Evolutionary conservation across 23 tunicate genomes (phyloP).

Genomic region (Ciona savignyi): DNA sequence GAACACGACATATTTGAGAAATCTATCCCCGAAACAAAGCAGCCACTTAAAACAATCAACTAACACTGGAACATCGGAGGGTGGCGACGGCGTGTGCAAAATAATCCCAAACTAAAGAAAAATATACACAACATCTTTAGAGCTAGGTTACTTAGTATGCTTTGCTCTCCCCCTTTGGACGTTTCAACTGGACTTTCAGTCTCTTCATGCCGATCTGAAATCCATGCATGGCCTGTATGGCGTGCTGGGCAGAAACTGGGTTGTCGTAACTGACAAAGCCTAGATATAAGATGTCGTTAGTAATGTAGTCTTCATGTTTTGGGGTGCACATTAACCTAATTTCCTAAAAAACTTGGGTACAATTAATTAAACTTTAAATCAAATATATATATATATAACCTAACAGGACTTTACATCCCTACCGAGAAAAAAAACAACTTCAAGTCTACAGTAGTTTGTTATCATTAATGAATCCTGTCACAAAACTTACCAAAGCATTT

Average conservation of each 20-base stretch:
- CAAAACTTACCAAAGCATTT: conserved; percentile 99
- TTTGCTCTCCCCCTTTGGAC: conserved; percentile 74
- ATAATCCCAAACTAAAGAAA: neutral
- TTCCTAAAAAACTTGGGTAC: no score
- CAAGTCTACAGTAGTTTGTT: no score
- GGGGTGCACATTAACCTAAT: no score
- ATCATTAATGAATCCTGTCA: no score
- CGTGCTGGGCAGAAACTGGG: conserved; percentile 84
- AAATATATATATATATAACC: no score
- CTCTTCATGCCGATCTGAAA: conserved; percentile 98
- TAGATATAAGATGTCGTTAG: no score
- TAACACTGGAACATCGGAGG: neutral
- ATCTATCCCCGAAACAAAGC: neutral
- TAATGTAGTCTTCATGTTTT: neutral
- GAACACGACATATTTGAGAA: neutral
- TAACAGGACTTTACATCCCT: no score
- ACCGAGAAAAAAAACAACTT: no score
- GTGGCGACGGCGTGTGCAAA: conserved; percentile 1
- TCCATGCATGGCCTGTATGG: conserved; percentile 99
- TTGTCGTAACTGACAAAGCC: conserved; percentile 99
- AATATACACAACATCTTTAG: neutral
- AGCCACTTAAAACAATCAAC: neutral
- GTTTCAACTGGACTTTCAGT: conserved; percentile 91
- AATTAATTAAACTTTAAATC: no score
- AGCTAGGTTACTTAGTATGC: no score